These are phyloP conservation scores for Passer montanus DNA, from an alignment of 2,113 vertebrate genomes.

Conservation along the genomic window DNA sequence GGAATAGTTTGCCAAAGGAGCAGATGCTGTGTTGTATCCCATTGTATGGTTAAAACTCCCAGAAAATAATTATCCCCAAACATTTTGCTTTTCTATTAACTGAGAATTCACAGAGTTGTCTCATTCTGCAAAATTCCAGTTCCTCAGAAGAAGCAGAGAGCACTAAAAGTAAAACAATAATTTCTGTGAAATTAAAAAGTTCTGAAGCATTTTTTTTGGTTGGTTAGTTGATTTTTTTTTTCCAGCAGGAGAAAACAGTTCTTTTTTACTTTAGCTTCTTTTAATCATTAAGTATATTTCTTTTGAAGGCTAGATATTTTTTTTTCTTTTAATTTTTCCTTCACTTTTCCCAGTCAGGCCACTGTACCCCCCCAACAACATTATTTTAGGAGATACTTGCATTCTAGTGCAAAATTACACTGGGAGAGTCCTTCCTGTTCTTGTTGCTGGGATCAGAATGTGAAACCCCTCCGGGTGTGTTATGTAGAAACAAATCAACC, in stretches of 20 bases:
- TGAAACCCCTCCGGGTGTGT: background rate
- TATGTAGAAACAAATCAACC: background rate
- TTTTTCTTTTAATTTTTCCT: background rate
- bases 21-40: slow-evolving; percentile 42
- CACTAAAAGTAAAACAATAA: background rate
- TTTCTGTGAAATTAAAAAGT: background rate
- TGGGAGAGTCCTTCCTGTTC: background rate
- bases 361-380: background rate
- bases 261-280: background rate
- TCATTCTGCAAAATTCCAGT: background rate
- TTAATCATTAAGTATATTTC: background rate
- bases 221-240: background rate
- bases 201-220: background rate
- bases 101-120: background rate
- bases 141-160: background rate
- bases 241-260: background rate
- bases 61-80: background rate
- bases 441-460: slow-evolving; percentile 28
- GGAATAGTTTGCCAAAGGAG: slow-evolving; percentile 36
- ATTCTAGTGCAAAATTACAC: background rate
- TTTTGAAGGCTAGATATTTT: background rate
- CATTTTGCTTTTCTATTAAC: background rate
- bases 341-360: background rate
- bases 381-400: background rate
- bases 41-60: slow-evolving; percentile 25